Conservation (phyloP, 2,113 vertebrate species). For the Prunella fulvescens region DNA sequence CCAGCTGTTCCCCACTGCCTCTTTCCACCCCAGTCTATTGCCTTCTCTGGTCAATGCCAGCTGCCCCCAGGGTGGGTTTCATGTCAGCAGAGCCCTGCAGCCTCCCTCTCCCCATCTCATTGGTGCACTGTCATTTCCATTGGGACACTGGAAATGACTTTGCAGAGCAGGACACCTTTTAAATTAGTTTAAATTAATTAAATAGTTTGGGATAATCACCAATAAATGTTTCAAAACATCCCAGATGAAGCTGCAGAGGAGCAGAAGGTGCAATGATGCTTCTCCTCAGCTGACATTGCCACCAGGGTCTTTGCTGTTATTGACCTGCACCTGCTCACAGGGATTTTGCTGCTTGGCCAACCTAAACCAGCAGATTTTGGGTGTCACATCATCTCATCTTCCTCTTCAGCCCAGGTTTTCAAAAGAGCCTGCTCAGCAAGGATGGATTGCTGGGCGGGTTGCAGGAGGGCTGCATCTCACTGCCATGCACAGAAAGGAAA, state of each 20-base stretch:
- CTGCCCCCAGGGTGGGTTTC: background rate
- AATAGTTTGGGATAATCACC: background rate
- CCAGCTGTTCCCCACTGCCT: background rate
- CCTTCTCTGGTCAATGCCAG: background rate
- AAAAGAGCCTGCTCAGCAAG: slow-evolving; percentile 17
- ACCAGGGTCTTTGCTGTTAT: background rate
- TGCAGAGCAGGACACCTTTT: background rate
- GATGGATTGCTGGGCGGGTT: background rate
- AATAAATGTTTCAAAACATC: background rate
- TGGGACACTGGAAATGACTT: background rate
- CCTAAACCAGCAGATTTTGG: accelerated
- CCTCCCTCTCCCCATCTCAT: background rate
- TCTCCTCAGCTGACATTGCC: background rate
- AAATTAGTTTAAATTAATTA: background rate
- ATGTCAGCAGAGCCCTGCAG: background rate
- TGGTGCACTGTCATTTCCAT: accelerated
- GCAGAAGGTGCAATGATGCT: background rate
- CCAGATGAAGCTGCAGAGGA: background rate
- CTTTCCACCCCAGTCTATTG: background rate
- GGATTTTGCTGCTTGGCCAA: background rate
- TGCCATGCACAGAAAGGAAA: background rate
- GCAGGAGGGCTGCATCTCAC: background rate
- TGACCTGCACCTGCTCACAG: background rate
- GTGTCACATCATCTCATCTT: background rate
- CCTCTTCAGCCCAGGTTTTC: background rate